Evolutionary conservation across 2,113 vertebrate species (phyloP), one percentile per base, ranked within the genome.

Genomic region (Oryzias celebensis): DNA sequence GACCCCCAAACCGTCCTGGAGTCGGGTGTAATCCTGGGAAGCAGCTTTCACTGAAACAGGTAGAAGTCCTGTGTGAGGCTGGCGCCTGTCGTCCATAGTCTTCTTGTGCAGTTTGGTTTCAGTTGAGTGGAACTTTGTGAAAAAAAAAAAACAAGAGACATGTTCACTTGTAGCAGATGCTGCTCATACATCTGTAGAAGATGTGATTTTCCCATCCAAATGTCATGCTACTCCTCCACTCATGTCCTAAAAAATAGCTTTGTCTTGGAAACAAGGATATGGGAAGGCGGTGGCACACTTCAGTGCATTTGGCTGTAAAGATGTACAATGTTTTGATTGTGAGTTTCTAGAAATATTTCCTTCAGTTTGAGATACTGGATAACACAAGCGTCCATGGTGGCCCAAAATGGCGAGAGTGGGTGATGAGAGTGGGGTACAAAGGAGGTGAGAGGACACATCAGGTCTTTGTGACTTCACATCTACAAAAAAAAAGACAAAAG

Each of bases 391-490:
- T 48, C 61, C 70, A 15, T 55, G 15, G 43, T 63, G 63, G 71
- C 76, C 58, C 62, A 36, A 59, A 71, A 72, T 68, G 71, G 71
- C 75, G 53, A 74, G 74, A 56, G 70, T 54, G 52, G 68, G 31
- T 14, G 45, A 80, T 78, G 78, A 72, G 65, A 66, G 52, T 63
- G 69, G 73, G 42, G 58, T 28, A 58, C 59, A 54, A 60, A 23
- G 26, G 31, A 70, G 22, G 56, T 42, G 52, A 59, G 17, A 0
- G 18, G 62, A 72, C 24, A 47, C 53, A 56, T 90, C 88, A 92
- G 62, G 86, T 86, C 60, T 80, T 90, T 69, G 75, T 58, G 66
- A 84, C 77, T 14, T 91, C 91, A 77, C 91, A 92, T 84, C 91
- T 92, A 80, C 41, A 89, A 86, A 48, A 66, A 66, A 71, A 70